Evolutionary conservation across 53 echinoderm and acorn worm species (phyloP).

Genomic region (Actinopyga echinites): DNA sequence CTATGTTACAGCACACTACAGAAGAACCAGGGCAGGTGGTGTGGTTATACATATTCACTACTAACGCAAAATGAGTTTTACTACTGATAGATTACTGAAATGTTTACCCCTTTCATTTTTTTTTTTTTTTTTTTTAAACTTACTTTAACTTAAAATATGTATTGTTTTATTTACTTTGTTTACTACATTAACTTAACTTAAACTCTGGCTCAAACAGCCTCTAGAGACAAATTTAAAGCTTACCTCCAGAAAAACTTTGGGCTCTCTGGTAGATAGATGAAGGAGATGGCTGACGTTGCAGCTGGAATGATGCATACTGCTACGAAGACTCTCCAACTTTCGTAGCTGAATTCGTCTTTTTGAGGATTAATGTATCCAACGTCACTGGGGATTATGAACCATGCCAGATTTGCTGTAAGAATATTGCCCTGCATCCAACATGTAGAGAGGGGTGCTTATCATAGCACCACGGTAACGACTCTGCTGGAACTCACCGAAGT

Average conservation of each 20-base stretch:
- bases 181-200: no score
- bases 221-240: background rate
- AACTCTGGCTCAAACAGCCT: no score
- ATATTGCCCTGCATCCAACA: slow-evolving; percentile 95
- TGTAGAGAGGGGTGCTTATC: slow-evolving; percentile 76
- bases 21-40: no score
- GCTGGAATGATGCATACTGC: slow-evolving; percentile 80
- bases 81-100: no score
- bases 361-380: slow-evolving; percentile 36
- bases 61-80: no score
- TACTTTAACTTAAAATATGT: no score
- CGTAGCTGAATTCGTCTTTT: slow-evolving; percentile 66
- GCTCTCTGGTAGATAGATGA: slow-evolving; percentile 81
- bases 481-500: slow-evolving; percentile 88
- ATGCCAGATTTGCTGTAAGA: slow-evolving; percentile 81
- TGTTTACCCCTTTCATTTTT: no score
- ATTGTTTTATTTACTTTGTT: no score
- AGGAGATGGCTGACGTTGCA: slow-evolving; percentile 65
- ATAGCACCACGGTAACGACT: slow-evolving; percentile 73
- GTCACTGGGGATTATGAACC: slow-evolving; percentile 74
- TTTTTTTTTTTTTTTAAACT: no score
- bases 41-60: no score
- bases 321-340: slow-evolving; percentile 90
- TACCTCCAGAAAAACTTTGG: slow-evolving; percentile 95
- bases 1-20: no score